Evolutionary conservation across 2,797 vertebrate genomes (phyloP).

Genomic region (Lagodon rhomboides): DNA sequence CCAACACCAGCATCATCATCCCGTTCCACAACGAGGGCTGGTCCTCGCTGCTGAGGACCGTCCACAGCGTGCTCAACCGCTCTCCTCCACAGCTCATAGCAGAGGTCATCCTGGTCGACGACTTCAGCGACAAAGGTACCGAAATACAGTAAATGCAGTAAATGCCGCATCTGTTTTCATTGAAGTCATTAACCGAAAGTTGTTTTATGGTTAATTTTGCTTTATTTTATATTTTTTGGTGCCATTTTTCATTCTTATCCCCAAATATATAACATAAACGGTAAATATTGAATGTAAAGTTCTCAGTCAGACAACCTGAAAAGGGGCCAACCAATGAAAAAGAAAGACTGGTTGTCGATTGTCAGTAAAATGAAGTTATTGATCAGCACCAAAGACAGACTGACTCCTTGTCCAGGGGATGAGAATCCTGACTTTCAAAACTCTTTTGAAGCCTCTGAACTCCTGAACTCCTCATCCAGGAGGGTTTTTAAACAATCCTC

Average conservation of each 20-base stretch:
- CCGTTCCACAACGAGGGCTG: slow-evolving; percentile 99
- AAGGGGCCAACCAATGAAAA: too few relatives aligned
- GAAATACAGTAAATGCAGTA: too few relatives aligned
- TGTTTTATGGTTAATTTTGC: too few relatives aligned
- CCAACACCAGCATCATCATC: slow-evolving; percentile 97
- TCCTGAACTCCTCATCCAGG: background rate
- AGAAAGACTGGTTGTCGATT: too few relatives aligned
- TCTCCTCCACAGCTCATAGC: slow-evolving; percentile 92
- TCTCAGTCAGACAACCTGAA: too few relatives aligned
- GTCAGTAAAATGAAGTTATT: background rate
- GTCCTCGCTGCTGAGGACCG: slow-evolving; percentile 95
- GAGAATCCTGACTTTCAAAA: background rate
- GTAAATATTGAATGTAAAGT: too few relatives aligned
- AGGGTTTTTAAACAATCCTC: background rate
- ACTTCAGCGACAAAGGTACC: slow-evolving; percentile 83
- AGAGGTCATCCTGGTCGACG: slow-evolving; percentile 96
- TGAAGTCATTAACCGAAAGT: background rate
- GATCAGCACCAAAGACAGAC: background rate
- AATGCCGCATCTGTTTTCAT: background rate
- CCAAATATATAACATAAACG: background rate
- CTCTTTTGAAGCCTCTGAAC: background rate
- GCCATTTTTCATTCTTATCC: background rate
- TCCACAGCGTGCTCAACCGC: slow-evolving; percentile 96
- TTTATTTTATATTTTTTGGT: background rate
- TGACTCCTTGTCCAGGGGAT: background rate